Percentiles rank a stretch among this genome's conserved stretches.
phyloP scores from a whole-genome alignment of 2,797 vertebrate genomes.

The Myotis findleyi region DNA sequence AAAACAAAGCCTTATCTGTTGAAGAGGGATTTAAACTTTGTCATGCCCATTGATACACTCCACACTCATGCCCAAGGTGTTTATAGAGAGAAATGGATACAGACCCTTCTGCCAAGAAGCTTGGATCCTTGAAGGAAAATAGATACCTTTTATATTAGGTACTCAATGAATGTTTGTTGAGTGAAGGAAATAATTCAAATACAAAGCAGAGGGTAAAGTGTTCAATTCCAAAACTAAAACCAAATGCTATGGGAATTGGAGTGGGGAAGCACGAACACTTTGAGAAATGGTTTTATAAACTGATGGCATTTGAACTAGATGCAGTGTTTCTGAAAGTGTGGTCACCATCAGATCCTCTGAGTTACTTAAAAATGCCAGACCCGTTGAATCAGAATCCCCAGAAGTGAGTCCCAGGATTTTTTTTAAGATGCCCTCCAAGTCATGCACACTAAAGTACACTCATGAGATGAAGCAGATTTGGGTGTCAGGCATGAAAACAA shows the following conservation, averaged over 20 bases:
- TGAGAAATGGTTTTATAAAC: slow-evolving; percentile 37
- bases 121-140: background rate
- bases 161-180: background rate
- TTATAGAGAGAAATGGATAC: background rate
- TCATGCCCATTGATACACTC: background rate
- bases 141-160: background rate
- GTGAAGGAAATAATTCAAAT: slow-evolving; percentile 35
- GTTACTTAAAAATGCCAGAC: background rate
- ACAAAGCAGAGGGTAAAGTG: background rate
- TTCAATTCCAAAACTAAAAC: background rate
- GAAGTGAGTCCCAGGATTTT: background rate
- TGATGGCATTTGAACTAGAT: background rate
- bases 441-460: background rate
- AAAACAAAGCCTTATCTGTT: slow-evolving; percentile 12
- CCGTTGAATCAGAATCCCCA: background rate
- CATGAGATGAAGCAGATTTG: background rate
- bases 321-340: background rate
- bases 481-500: background rate
- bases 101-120: background rate
- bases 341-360: background rate
- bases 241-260: background rate
- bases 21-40: slow-evolving; percentile 1
- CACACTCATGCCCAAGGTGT: background rate
- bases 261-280: background rate
- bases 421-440: background rate